These are phyloP conservation scores for Cairina moschata DNA, from an alignment of 2,113 vertebrate genomes.

Conservation along the genomic window DNA sequence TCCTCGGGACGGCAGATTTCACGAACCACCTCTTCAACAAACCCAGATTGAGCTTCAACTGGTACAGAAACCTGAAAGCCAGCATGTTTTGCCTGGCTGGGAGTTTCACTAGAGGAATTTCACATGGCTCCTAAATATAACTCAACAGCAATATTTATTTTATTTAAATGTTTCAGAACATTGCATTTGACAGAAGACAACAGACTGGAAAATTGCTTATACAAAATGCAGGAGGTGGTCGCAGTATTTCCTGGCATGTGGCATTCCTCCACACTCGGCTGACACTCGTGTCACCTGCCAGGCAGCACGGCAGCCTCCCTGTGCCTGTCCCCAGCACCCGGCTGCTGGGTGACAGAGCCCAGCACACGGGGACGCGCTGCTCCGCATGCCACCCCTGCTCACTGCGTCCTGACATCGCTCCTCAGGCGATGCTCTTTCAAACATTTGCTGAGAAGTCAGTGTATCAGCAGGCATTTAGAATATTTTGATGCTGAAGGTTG, in stretches of 20 bases:
- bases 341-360: not conserved
- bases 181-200: slow-evolving; percentile 73
- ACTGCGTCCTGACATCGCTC: not conserved
- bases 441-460: not conserved
- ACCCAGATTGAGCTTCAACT: not conserved
- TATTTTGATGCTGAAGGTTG: not conserved
- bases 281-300: not conserved
- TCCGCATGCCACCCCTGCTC: not conserved
- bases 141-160: slow-evolving; percentile 69
- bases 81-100: slow-evolving; percentile 38
- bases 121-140: slow-evolving; percentile 62
- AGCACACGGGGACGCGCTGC: not conserved
- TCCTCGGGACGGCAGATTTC: not conserved
- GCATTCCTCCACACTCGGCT: slow-evolving; percentile 25
- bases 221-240: slow-evolving; percentile 67
- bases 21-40: not conserved
- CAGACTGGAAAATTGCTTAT: slow-evolving; percentile 74
- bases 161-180: slow-evolving; percentile 74
- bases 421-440: not conserved
- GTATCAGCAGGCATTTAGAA: not conserved
- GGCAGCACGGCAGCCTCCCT: not conserved
- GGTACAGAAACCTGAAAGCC: slow-evolving; percentile 16
- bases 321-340: not conserved
- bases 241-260: slow-evolving; percentile 60
- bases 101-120: slow-evolving; percentile 57